Conservation (phyloP, 2,113 vertebrate genomes). For the Dipodomys ordii region DNA sequence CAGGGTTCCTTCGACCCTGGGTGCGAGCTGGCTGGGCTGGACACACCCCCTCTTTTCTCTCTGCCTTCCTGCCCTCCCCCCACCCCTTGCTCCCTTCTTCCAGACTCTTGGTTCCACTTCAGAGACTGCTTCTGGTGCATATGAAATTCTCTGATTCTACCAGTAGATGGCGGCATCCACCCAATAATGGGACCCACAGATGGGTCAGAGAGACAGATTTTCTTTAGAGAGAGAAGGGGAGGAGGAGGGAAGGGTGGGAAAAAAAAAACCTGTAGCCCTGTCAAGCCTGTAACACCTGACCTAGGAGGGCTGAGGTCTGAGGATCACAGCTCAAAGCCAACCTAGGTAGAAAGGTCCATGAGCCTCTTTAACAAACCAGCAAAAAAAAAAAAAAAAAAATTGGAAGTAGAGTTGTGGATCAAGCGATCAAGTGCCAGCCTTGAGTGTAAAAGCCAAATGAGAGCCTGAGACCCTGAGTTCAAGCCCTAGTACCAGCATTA, state of each 20-base stretch:
- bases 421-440: no score
- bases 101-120: rapidly evolving
- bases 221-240: not conserved
- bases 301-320: no score
- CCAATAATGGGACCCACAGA: not conserved
- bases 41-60: not conserved
- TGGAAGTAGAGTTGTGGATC: no score
- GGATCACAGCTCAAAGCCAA: no score
- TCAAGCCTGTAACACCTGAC: no score
- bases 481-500: no score
- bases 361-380: no score
- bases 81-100: rapidly evolving
- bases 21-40: not conserved
- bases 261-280: no score
- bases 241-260: not conserved
- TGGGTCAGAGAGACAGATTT: not conserved
- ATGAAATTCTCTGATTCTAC: not conserved
- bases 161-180: slow-evolving; percentile 71
- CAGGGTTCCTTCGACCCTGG: not conserved
- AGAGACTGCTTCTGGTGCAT: rapidly evolving
- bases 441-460: no score
- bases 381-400: no score
- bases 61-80: rapidly evolving
- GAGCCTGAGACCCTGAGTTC: no score
- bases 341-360: no score